Base-by-base conservation (phyloP, 2,888 invertebrate genomes). In the Tachina fera region DNA sequence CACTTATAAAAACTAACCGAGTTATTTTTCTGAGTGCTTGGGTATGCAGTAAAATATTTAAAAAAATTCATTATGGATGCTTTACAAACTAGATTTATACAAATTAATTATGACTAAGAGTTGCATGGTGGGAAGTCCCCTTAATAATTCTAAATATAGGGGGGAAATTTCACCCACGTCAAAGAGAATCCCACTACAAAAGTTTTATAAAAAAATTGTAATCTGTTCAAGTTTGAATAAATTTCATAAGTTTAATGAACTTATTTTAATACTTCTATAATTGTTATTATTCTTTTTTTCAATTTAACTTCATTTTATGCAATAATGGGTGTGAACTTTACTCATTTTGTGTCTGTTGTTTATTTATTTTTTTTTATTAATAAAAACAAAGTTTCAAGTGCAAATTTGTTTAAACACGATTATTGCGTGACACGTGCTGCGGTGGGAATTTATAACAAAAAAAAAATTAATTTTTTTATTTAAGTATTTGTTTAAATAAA, bases 391-490 rank as follows among this genome's bases (percentile, higher is more conserved):
- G 31, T 76, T 70, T 70, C 70, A 78, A 70, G 61, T 70, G 45
- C 60, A 70, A 51, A 78, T 61, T 72, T 61, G 61, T 39, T 70
- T 74, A 70, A 79, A 82, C 85, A 79, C 51, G 79, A 71, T 47
- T 79, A 83, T 86, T 86, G 85, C 85, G 85, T 86, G 85, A 86
- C 85, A 86, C 85, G 85, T 86, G 85, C 82, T 83, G 13, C 53
- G 75, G 53, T 86, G 82, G 63, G 85, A 85, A 78, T 63, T 74
- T 56, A 13, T 61, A 45, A 22, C 13, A 60, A 60, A 70, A 47
- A 60, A 22, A 41, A 31, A 45, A 22, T 47, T 14, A 47, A n/a
- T 10, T 22, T 31, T 16, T 61, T 11, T 39, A n/a, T 22, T 61
- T 74, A 53, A n/a, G 9, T 19, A 45, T 45, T 71, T 65, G 9